Evolutionary conservation across 2,797 vertebrate genomes (phyloP).

Genomic region (Argentina silus): DNA sequence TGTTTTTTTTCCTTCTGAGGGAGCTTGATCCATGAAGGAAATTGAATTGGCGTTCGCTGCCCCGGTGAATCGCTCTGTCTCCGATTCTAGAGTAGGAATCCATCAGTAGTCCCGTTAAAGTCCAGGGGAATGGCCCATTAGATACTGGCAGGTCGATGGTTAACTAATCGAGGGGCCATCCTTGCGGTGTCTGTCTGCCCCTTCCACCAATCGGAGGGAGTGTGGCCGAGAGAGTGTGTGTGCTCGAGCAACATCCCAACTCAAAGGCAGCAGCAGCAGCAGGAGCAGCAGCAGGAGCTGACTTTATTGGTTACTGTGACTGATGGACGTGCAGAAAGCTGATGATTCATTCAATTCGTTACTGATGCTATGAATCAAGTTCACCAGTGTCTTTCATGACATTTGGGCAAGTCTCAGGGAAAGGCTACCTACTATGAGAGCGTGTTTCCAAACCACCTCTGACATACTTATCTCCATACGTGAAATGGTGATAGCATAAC

Average conservation of each 20-base stretch:
- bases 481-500: too few relatives aligned
- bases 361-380: conserved; percentile 33
- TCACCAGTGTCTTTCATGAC: background rate
- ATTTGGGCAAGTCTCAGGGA: background rate
- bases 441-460: too few relatives aligned
- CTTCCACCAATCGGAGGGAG: conserved; percentile 33
- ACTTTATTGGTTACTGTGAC: conserved; percentile 44
- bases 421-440: too few relatives aligned
- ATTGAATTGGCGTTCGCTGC: conserved; percentile 50
- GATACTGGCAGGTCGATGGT: conserved; percentile 61
- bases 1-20: conserved; percentile 10
- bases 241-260: conserved; percentile 49
- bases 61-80: conserved; percentile 27
- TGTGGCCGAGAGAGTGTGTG: conserved; percentile 44
- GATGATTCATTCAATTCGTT: conserved; percentile 26
- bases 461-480: too few relatives aligned
- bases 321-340: conserved; percentile 28
- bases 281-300: background rate
- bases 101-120: conserved; percentile 53
- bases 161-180: conserved; percentile 68
- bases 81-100: conserved; percentile 44
- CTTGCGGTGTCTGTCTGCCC: conserved; percentile 30
- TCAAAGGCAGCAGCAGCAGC: conserved; percentile 8
- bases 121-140: conserved; percentile 60
- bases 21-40: conserved; percentile 55